Percentiles rank a stretch among this genome's conserved stretches.
Evolutionary conservation across 2,797 vertebrate species (phyloP).

Genomic region (Fundulus diaphanus): DNA sequence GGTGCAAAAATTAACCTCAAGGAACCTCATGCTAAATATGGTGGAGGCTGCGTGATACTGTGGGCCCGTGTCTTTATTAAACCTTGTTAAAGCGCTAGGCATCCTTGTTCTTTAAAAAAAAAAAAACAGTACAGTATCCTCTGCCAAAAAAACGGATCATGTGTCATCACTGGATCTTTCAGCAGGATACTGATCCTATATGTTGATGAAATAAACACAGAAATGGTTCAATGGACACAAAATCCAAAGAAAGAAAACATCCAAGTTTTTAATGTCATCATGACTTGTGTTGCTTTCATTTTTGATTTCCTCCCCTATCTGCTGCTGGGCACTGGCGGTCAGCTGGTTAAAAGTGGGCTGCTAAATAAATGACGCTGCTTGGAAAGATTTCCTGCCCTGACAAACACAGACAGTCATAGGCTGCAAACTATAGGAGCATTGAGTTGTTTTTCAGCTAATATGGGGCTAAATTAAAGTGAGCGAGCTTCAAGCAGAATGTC

Average conservation of each 20-base stretch:
- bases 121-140: too few relatives aligned
- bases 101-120: too few relatives aligned
- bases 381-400: background rate
- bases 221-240: too few relatives aligned
- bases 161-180: too few relatives aligned
- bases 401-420: background rate
- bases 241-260: background rate
- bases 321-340: background rate
- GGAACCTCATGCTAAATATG: too few relatives aligned
- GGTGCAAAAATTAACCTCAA: too few relatives aligned
- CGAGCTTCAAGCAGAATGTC: background rate
- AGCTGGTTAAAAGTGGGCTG: background rate
- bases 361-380: background rate
- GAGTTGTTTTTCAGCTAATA: background rate
- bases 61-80: too few relatives aligned
- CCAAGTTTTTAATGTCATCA: background rate
- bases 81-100: too few relatives aligned
- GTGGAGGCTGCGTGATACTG: too few relatives aligned
- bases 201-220: too few relatives aligned
- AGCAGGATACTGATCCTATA: too few relatives aligned
- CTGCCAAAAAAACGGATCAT: too few relatives aligned
- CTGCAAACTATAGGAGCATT: background rate
- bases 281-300: background rate
- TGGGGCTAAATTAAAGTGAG: background rate
- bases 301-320: background rate